Base-by-base conservation (phyloP, 2,797 vertebrate species). In the Streptopelia turtur region DNA sequence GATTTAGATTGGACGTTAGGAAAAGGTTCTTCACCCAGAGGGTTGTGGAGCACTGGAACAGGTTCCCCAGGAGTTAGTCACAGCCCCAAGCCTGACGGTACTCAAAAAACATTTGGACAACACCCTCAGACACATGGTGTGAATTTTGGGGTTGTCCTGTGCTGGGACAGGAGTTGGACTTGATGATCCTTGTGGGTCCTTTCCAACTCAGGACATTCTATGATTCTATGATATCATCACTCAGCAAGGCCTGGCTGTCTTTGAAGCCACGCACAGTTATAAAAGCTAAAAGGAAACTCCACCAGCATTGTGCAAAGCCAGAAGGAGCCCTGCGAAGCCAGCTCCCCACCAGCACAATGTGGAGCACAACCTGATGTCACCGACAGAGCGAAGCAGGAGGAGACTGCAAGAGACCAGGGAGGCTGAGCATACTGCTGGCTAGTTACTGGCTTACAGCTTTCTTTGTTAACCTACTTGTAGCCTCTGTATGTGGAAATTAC, bases 401-500 rank as follows among this genome's bases (percentile, higher is more conserved):
- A 37, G 47, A 33, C 31, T 41, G 65, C 92, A 79, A 69, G 31
- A 43, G 10, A 9, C 14, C 18, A 3, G 82, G 59, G 77, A 89
- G 16, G 21, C 59, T 79, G 53, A 72, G 17, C 15, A 23, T 24
- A 4, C 33, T 39, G 74, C 53, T 83, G 60, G 55, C 57, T 23
- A 49, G 49, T 63, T 55, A 79, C 65, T 69, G 83, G 56, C 52
- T 92, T 68, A 59, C 7, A 68, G 55, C 65, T 83, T 77, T 39
- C 9, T 75, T 85, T 93, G 22, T 90, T 82, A 90, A 90, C 92
- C 94, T 93, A 41, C 61, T 86, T 74, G 47, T 61, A 66, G 80
- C 47, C 74, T 84, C 95, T 97, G 91, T 68, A 91, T 83, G 66
- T 21, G 39, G 87, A 97, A 96, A 96, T 87, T 85, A 84, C 92